phyloP scores from a whole-genome alignment of 2,888 invertebrate genomes.

The Thera obeliscata region DNA sequence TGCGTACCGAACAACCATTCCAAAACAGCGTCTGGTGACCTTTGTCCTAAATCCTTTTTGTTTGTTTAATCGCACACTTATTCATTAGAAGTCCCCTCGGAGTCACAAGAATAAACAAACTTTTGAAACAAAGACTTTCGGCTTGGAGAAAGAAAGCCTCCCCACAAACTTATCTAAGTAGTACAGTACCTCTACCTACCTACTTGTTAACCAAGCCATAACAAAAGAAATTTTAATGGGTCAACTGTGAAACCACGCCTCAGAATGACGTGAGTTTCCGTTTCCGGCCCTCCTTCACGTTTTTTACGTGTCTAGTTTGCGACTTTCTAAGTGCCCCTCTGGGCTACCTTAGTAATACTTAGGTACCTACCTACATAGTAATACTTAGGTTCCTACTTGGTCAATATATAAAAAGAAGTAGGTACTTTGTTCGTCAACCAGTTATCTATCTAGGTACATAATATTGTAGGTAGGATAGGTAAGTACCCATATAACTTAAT shows the following conservation, averaged over 20 bases:
- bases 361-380: no score
- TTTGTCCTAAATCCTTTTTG: slow-evolving; percentile 51
- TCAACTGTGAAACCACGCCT: slow-evolving; percentile 40
- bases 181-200: slow-evolving; percentile 21
- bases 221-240: slow-evolving; percentile 46
- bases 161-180: slow-evolving; percentile 39
- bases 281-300: slow-evolving; percentile 6
- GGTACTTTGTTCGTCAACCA: no score
- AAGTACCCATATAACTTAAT: no score
- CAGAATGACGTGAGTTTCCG: slow-evolving; percentile 34
- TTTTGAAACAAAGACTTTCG: slow-evolving; percentile 52
- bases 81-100: slow-evolving; percentile 50
- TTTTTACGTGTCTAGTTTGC: slow-evolving; percentile 7
- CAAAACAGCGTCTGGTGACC: slow-evolving; percentile 44
- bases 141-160: slow-evolving; percentile 46
- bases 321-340: background rate
- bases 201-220: slow-evolving; percentile 36
- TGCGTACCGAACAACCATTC: slow-evolving; percentile 26
- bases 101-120: slow-evolving; percentile 52
- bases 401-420: no score
- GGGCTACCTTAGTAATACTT: no score
- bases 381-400: no score
- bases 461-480: no score
- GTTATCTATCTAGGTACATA: no score
- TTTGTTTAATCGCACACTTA: slow-evolving; percentile 52